Evolutionary conservation across 2,797 vertebrate genomes (phyloP), one percentile per base, ranked within the genome.

Genomic region (Arnoldichthys spilopterus): DNA sequence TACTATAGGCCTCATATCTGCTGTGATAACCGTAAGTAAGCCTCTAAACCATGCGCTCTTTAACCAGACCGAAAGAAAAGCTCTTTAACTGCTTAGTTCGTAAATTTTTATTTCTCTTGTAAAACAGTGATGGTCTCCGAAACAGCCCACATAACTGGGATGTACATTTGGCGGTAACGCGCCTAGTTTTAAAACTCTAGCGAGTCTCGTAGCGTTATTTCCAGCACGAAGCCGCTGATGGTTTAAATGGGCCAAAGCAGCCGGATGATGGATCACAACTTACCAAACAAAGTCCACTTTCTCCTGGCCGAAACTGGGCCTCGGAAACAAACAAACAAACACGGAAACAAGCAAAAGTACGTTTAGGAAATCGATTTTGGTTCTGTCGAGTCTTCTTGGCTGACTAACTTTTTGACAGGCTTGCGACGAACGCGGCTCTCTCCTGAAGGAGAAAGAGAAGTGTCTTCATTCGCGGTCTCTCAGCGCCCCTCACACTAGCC

Each of bases 211-310:
- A 3, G 63, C 13, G n/a, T 43, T 20, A 43, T 20, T 69, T 69
- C 45, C 45, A 64, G 3, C 20, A n/a, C 22, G 53, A 68, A 51
- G 30, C 32, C 66, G 73, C 47, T 68, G 58, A 61, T 45, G 69
- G 61, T 59, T 69, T 56, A 58, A 62, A 63, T 58, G 51, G 37
- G 40, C 30, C 72, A 37, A 32, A 79, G 15, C 51, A 30, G 69
- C 53, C 37, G 56, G 53, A 64, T 59, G 73, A 76, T 34, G 45
- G 71, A 83, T 70, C 73, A 79, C 76, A 72, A 86, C 85, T 86
- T 81, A 84, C 83, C 85, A 63, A 77, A 76, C 22, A 76, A 66
- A 71, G 68, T 76, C 72, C 81, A 75, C 79, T 80, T 78, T 80
- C 74, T 82, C 47, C 78, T 70, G 32, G 72, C 70, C 24, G 61